phyloP scores from a whole-genome alignment of 2,888 invertebrate genomes.

The Lithosia quadra region DNA sequence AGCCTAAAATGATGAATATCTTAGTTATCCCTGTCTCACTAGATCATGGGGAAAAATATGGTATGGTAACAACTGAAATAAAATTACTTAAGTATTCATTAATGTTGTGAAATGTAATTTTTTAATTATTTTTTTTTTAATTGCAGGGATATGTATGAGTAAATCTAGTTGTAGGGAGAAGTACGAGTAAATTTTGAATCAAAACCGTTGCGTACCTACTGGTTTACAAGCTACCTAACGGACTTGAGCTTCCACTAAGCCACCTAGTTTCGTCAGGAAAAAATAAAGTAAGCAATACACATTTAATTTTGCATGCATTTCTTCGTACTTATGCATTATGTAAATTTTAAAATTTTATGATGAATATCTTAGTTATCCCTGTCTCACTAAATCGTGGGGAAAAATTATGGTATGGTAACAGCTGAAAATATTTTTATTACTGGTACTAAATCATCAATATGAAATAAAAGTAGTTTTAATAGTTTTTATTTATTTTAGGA shows the following conservation, averaged over 20 bases:
- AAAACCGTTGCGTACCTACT: neutral
- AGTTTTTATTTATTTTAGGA: neutral
- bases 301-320: neutral
- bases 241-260: neutral
- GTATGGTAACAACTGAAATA: constrained; percentile 70
- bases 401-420: constrained; percentile 72
- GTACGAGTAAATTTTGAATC: neutral
- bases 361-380: constrained; percentile 76
- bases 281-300: neutral
- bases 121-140: neutral
- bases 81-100: neutral
- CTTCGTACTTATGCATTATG: too few relatives aligned
- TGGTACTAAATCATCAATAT: neutral
- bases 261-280: neutral
- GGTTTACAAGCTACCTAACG: neutral
- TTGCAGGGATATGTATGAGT: neutral
- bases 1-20: constrained; percentile 63
- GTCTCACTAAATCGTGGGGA: constrained; percentile 74
- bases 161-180: too few relatives aligned
- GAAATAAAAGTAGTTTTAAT: neutral
- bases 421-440: constrained; percentile 50
- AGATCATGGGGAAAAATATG: constrained; percentile 70
- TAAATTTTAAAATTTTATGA: constrained; percentile 50
- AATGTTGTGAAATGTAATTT: neutral
- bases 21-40: constrained; percentile 78